Base-by-base conservation (phyloP, 2,797 vertebrate species). In the Yasuhikotakia modesta region DNA sequence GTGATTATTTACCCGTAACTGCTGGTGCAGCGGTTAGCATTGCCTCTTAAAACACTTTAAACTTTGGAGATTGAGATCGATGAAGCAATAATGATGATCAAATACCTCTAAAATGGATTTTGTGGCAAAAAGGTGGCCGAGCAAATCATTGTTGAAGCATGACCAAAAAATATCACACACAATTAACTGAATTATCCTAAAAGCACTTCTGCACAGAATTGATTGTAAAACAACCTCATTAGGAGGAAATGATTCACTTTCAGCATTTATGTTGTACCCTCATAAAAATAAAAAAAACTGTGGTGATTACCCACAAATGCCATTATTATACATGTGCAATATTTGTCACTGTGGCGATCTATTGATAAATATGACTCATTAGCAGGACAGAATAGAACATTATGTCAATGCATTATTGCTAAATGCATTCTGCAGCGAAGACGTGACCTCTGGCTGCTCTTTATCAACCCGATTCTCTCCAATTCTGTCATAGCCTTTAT, bases 401-500 rank as follows among this genome's bases (percentile, higher is more conserved):
- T 63, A 67, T 52, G 30, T 14, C 48, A 77, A 21, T 58, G n/a
- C 17, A 50, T 60, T 14, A 39, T 71, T 64, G 45, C 48, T 63
- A 21, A 50, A 3, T 68, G 61, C 79, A 55, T 48, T 68, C 30
- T 72, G 43, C 27, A 43, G 74, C 17, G 21, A 67, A 67, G 24
- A 73, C 52, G 13, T 57, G 73, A 84, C 85, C 85, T 92, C 89
- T 82, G 74, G 82, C 79, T 48, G 76, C 87, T 85, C 84, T 78
- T 79, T 71, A 80, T 85, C 17, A 50, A n/a, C 3, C 83, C 78
- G 81, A 82, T 85, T 85, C 86, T 78, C 67, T 86, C 83, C 87
- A 80, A 5, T 84, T 86, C 88, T 88, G 87, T 81, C 83, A 73
- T 88, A 70, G 83, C 73, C 83, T 80, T 82, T 88, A 89, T 76